Base-by-base conservation (phyloP, 2,888 invertebrate genomes). In the Exephanes ischioxanthus region DNA sequence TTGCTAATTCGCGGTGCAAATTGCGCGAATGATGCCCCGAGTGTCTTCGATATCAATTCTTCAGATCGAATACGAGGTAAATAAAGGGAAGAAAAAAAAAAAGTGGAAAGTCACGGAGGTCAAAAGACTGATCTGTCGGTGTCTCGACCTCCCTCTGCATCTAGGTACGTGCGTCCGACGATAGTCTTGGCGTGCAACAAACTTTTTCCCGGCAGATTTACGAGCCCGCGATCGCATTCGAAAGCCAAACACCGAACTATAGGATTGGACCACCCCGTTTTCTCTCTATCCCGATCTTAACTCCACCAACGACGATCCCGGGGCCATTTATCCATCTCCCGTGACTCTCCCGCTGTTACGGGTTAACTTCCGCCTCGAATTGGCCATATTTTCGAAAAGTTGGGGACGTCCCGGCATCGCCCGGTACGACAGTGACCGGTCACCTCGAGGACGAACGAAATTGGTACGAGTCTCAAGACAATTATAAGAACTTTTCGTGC, bases 171-270 rank as follows among this genome's bases (percentile, higher is more conserved):
- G 51, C 41, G 66, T 66, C 66, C 58, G 72, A 71, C 81, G 83
- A 78, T 83, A 85, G 87, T 77, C 87, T 45, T 86, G 89, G 86
- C 86, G 87, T 85, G 88, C 89, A 89, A 91, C 90, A 88, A 91
- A 91, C 89, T 92, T 90, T 80, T 85, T 89, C 88, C 85, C 86
- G 86, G 86, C 84, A 89, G 89, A 92, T 92, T 92, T 91, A 91
- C 88, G 89, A 84, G 73, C 68, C 66, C 53, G 86, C 89, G 89
- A 91, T 90, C 87, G 88, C 89, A 90, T 88, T 87, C 88, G 87
- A 90, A 89, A 90, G 89, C 88, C 90, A 90, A 90, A 89, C 86
- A 89, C 68, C 58, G 11, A 37, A 26, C 51, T 71, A 80, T 66
- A 70, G 58, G 51, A 73, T 58, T 80, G 73, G 75, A 58, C 61